A percentile compares a stretch with the other conserved stretches of the same genome.
Evolutionary conservation across 2,888 invertebrate genomes (phyloP).

Genomic region (Dichetophora obliterata): DNA sequence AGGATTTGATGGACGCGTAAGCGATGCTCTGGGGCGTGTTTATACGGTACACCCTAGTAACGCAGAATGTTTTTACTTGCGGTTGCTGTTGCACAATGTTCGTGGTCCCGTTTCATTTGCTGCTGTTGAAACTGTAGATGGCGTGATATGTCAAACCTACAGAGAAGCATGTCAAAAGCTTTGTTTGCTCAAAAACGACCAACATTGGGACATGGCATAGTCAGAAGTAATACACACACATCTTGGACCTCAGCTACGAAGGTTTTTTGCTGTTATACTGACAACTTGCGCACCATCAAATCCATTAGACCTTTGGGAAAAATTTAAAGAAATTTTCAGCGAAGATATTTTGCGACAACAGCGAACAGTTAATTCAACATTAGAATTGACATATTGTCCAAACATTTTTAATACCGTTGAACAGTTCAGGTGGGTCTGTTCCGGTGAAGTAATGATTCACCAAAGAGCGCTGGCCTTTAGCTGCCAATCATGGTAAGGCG

Average conservation of each 20-base stretch:
- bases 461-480: too few relatives aligned
- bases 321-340: slow-evolving; percentile 45
- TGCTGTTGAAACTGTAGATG: slow-evolving; percentile 61
- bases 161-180: slow-evolving; percentile 60
- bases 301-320: slow-evolving; percentile 46
- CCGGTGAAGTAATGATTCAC: too few relatives aligned
- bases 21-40: not conserved
- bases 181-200: slow-evolving; percentile 58
- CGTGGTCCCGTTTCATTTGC: slow-evolving; percentile 59
- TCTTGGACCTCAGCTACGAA: slow-evolving; percentile 42
- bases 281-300: slow-evolving; percentile 47
- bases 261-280: slow-evolving; percentile 50
- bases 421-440: too few relatives aligned
- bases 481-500: too few relatives aligned
- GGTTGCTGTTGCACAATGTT: slow-evolving; percentile 60
- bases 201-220: slow-evolving; percentile 48
- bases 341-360: slow-evolving; percentile 41
- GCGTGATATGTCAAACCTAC: slow-evolving; percentile 58
- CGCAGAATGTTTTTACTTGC: slow-evolving; percentile 54
- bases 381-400: too few relatives aligned
- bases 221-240: slow-evolving; percentile 35
- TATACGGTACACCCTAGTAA: slow-evolving; percentile 38
- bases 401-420: too few relatives aligned
- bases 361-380: too few relatives aligned
- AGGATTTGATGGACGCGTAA: not conserved